phyloP scores from a whole-genome alignment of 2,797 vertebrate species.

The Liparis tanakae region DNA sequence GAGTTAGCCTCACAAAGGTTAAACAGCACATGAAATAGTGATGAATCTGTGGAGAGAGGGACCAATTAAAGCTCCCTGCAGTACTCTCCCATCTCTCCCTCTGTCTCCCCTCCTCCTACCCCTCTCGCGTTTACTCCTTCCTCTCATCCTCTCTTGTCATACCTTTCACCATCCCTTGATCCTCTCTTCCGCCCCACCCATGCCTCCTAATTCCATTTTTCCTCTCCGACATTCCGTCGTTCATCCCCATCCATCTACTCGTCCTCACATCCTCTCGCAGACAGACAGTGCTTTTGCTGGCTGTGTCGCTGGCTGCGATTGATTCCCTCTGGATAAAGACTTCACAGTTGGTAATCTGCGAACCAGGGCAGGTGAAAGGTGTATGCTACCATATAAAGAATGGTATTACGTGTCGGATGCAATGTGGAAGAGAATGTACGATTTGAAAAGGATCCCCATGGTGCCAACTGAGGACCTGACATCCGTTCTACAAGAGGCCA shows the following conservation, averaged over 20 bases:
- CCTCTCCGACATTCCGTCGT: slow-evolving; percentile 16
- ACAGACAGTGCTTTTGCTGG: slow-evolving; percentile 34
- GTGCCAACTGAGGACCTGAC: background rate
- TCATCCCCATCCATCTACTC: slow-evolving; percentile 32
- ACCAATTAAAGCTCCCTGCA: slow-evolving; percentile 87
- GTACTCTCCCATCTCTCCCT: slow-evolving; percentile 16
- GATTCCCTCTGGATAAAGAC: slow-evolving; percentile 81
- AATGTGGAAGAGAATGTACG: slow-evolving; percentile 20
- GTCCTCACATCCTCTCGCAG: slow-evolving; percentile 35
- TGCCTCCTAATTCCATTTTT: slow-evolving; percentile 49
- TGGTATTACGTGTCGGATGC: slow-evolving; percentile 15
- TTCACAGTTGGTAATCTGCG: slow-evolving; percentile 80
- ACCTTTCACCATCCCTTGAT: slow-evolving; percentile 65
- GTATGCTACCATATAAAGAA: slow-evolving; percentile 65
- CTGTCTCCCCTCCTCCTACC: background rate
- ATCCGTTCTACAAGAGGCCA: background rate
- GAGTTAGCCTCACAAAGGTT: slow-evolving; percentile 84
- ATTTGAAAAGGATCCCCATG: slow-evolving; percentile 3
- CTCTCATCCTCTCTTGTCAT: slow-evolving; percentile 54
- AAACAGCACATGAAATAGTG: slow-evolving; percentile 86
- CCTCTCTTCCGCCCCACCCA: slow-evolving; percentile 33
- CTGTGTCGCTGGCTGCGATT: slow-evolving; percentile 55
- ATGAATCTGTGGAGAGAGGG: slow-evolving; percentile 81
- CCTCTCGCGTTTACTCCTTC: slow-evolving; percentile 29
- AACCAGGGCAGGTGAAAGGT: slow-evolving; percentile 78